Conservation (phyloP, 2,113 vertebrate genomes). For the Empidonax traillii region DNA sequence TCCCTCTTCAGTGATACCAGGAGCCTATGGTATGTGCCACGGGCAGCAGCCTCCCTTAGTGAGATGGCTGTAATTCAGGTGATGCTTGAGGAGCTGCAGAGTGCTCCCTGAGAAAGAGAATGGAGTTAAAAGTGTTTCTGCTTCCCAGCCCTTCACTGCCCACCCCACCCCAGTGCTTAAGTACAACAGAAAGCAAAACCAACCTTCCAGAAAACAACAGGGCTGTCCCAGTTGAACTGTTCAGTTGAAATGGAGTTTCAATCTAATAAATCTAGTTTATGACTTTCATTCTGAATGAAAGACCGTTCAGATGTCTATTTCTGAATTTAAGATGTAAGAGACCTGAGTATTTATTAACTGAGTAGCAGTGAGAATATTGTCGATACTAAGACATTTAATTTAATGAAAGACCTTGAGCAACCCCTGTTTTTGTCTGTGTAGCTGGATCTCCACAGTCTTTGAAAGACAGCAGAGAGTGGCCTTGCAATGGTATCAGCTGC, state of each 20-base stretch:
- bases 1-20: neutral
- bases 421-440: neutral
- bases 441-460: neutral
- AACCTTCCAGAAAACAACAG: neutral
- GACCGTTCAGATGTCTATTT: neutral
- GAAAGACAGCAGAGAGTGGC: neutral
- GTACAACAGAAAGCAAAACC: neutral
- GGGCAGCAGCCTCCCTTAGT: neutral
- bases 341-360: neutral
- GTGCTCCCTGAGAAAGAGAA: neutral
- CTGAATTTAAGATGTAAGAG: neutral
- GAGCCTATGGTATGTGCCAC: no score
- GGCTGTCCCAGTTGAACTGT: neutral
- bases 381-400: neutral
- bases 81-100: neutral
- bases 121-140: neutral
- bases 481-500: neutral
- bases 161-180: neutral
- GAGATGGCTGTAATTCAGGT: neutral
- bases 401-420: neutral
- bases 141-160: neutral
- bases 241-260: neutral
- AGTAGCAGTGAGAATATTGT: neutral
- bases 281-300: neutral
- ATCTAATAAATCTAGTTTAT: neutral